A percentile compares a stretch with the other conserved stretches of the same genome.
Conservation (phyloP, 2,113 vertebrate genomes). For the Tenrec ecaudatus region DNA sequence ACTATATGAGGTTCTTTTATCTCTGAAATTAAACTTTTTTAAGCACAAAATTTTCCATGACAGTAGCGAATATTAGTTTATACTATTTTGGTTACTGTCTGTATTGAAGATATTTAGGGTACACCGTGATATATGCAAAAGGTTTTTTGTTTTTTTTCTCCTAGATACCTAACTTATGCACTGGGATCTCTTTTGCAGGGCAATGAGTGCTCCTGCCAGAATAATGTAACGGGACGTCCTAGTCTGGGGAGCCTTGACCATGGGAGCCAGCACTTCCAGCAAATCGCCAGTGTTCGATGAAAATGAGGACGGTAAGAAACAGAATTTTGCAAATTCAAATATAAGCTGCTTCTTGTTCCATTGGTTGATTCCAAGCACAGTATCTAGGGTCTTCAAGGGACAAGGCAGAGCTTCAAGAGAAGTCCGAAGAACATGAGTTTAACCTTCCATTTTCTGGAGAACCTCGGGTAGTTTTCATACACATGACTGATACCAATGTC, state of each 20-base stretch:
- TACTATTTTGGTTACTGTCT: neutral
- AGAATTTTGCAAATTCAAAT: conserved; percentile 16
- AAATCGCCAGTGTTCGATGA: conserved; percentile 88
- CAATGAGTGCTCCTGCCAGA: neutral
- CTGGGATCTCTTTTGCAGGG: neutral
- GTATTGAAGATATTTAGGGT: neutral
- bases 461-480: neutral
- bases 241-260: conserved; percentile 77
- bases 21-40: conserved; percentile 33
- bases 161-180: conserved; percentile 32
- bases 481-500: neutral
- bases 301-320: conserved; percentile 92
- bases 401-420: neutral
- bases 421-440: neutral
- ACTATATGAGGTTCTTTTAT: neutral
- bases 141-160: conserved; percentile 41
- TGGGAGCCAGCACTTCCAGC: conserved; percentile 96
- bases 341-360: neutral
- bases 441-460: neutral
- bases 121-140: neutral
- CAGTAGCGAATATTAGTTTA: neutral
- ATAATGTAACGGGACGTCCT: conserved; percentile 55
- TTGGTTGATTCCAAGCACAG: neutral
- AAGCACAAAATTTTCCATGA: neutral
- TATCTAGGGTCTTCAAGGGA: neutral